Percentiles rank a stretch among this genome's conserved stretches.
Conservation (phyloP, 1,140 invertebrate genomes). For the Drosophila kurseongensis region DNA sequence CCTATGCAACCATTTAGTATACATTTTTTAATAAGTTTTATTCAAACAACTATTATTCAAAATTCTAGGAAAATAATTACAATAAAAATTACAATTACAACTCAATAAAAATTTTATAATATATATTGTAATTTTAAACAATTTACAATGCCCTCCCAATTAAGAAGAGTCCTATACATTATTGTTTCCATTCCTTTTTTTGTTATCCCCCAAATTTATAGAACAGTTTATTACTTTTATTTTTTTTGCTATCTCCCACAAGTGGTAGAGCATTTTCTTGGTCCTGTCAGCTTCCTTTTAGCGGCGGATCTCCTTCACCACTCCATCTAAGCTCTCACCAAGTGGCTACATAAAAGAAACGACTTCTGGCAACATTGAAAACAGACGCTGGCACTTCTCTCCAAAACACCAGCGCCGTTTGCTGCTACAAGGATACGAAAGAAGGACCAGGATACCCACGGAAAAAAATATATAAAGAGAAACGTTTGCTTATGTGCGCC, state of each 20-base stretch:
- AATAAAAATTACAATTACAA: no score
- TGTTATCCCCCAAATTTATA: no score
- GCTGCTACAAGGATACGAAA: conserved; percentile 68
- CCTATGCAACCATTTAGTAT: no score
- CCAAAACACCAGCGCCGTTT: conserved; percentile 65
- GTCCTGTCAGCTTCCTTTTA: background rate
- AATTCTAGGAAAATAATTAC: no score
- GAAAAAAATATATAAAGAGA: conserved; percentile 21
- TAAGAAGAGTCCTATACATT: no score
- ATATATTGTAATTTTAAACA: no score
- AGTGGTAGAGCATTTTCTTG: conserved; percentile 22
- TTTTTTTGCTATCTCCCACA: no score
- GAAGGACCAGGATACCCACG: conserved; percentile 43
- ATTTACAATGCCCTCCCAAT: no score
- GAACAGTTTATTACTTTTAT: no score
- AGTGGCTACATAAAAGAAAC: conserved; percentile 78
- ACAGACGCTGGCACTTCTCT: conserved; percentile 78
- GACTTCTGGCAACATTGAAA: conserved; percentile 80
- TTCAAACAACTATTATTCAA: no score
- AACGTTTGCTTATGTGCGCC: conserved; percentile 62
- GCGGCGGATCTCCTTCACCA: conserved; percentile 10
- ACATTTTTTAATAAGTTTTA: background rate
- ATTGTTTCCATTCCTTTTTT: no score
- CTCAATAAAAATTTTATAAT: no score
- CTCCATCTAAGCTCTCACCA: conserved; percentile 29